Base-by-base conservation (phyloP, 2,888 invertebrate genomes). In the Yponomeuta plumbellus region DNA sequence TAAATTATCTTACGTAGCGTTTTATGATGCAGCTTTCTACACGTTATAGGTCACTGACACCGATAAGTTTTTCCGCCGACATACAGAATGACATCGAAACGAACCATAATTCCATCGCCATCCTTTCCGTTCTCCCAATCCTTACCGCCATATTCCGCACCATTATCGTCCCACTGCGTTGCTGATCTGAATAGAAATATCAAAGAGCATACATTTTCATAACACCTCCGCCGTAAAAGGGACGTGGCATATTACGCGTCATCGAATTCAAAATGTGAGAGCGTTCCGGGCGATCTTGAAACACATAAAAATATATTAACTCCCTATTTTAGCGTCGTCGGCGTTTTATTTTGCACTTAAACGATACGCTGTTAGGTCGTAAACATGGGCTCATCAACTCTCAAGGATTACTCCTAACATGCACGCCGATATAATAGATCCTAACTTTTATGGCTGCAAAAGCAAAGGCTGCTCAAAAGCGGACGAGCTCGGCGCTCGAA, bases 221-320 rank as follows among this genome's bases (percentile, higher is more conserved):
- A 52, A 52, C 44, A 52, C 44, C 44, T 52, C 44, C 17, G 44
- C 44, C 44, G 5, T 52, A 52, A 52, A 52, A 52, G 44, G 44
- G 44, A 52, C 44, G 44, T 52, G 17, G 44, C 61, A 34, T 61
- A 34, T 61, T 23, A 21, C 63, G 63, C 63, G 63, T 64, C 64
- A 64, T 64, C 57, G 23, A 64, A 64, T 64, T 64, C 57, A 57
- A 64, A 61, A 61, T 39, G 61, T 61, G 61, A 23, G n/a, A 21
- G n/a, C 39, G n/a, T n/a, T 23, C 75, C 73, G 74, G 75, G 75
- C 76, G 70, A 75, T 72, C 76, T 76, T 59, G 21, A 71, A 44
- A 23, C 74, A 77, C 79, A 83, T 86, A 85, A 86, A 86, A 86
- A 85, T 85, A 85, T 84, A 86, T 84, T 84, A 84, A 84, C 81